Evolutionary conservation across 2,113 vertebrate species (phyloP).

Genomic region (Trichomycterus rosablanca): DNA sequence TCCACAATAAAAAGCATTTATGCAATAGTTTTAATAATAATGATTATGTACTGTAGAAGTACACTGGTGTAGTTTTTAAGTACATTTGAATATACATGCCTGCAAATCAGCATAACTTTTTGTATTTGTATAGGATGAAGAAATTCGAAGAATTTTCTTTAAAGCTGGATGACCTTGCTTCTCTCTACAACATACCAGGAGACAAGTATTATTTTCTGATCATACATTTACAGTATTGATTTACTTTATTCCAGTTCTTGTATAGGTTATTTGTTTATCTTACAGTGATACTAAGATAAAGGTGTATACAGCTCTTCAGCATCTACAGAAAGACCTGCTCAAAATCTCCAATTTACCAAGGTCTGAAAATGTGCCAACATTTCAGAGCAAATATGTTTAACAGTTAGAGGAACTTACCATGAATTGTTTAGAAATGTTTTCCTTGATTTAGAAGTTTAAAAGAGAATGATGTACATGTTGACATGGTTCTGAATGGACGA

Average conservation of each 20-base stretch:
- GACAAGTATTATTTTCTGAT: constrained; percentile 59
- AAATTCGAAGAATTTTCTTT: constrained; percentile 71
- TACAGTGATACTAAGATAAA: constrained; percentile 70
- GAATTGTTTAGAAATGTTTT: too few species aligned
- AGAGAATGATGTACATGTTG: constrained; percentile 48
- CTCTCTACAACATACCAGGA: constrained; percentile 72
- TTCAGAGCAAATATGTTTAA: too few species aligned
- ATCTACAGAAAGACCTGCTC: constrained; percentile 70
- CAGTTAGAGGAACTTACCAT: too few species aligned
- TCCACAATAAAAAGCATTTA: too few species aligned
- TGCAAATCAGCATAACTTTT: neutral
- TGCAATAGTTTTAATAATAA: too few species aligned
- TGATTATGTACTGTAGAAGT: too few species aligned
- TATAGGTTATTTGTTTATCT: neutral
- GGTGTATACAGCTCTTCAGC: constrained; percentile 65
- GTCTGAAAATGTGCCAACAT: constrained; percentile 62
- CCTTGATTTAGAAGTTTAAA: constrained; percentile 51
- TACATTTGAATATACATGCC: neutral
- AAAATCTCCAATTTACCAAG: constrained; percentile 65
- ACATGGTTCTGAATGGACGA: constrained; percentile 70
- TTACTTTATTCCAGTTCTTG: neutral
- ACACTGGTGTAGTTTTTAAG: too few species aligned
- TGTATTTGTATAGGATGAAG: constrained; percentile 62
- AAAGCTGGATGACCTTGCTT: constrained; percentile 63
- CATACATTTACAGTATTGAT: neutral